Base-by-base conservation (phyloP, 1,140 invertebrate species). In the Brachionus calyciflorus region DNA sequence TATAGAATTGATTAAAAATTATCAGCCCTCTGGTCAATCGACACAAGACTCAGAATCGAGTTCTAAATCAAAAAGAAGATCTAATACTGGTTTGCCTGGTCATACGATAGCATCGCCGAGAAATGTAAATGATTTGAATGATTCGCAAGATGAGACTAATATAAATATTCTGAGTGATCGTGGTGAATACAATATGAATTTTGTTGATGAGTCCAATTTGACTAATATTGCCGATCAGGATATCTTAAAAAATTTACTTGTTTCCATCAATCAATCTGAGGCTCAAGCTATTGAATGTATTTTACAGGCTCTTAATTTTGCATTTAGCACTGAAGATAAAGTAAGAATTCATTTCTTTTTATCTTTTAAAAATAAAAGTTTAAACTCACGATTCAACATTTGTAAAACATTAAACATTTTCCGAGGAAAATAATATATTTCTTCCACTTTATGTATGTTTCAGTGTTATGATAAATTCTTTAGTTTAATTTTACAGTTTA, bases 141-240 rank as follows among this genome's bases (percentile, higher is more conserved):
- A 60, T 21, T 44, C 9, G 9, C 33, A 3, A 37, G 33, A 44
- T 65, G 60, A 65, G 9, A 37, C 19, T 19, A 65, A 65, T 44
- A 17, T 65, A 4, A 65, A 65, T 44, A 65, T 65, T 26, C 26
- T 65, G 14, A 65, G 37, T 44, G 60, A 65, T 9, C 60, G 60
- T 26, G 44, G 44, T 7, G 60, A 65, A 7, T 65, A 60, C 28
- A 30, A 60, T 37, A 28, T 65, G 28, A 65, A 65, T 65, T 44
- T 65, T 24, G 40, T 24, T 26, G 60, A 65, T 10, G 60, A 65
- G 14, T 65, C 60, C 2, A 65, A 65, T 65, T 26, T 65, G 2
- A 44, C 60, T 3, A 65, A 65, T 24, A 65, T 65, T 30, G 60
- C 60, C 12, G 60, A 65, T 21, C 60, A 65, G 7, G 60, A 73